These are phyloP conservation scores for Prochilodus magdalenae DNA, from an alignment of 2,113 vertebrate genomes.

Conservation along the genomic window DNA sequence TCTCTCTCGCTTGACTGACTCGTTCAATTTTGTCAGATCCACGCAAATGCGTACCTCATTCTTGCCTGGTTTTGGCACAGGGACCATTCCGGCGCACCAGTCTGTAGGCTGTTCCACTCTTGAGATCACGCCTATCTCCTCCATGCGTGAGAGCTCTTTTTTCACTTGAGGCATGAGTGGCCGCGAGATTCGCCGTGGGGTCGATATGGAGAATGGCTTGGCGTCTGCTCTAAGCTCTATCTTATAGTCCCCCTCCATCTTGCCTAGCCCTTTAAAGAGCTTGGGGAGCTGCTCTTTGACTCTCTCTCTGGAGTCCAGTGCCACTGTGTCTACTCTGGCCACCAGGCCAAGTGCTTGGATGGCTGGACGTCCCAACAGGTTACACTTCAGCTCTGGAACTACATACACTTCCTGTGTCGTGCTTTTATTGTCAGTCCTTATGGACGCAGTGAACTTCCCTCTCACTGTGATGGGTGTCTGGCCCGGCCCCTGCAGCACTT, in stretches of 20 bases:
- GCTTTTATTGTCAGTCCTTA: neutral
- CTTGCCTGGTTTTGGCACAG: neutral
- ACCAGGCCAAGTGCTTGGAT: slow-evolving; percentile 1
- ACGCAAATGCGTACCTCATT: slow-evolving; percentile 23
- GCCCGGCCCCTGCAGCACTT: too few relatives aligned
- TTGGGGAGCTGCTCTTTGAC: slow-evolving; percentile 6
- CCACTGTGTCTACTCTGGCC: neutral
- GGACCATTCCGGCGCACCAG: slow-evolving; percentile 2
- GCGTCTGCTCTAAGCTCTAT: slow-evolving; percentile 22
- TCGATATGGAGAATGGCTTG: slow-evolving; percentile 18
- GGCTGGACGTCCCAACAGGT: neutral
- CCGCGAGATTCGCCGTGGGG: slow-evolving; percentile 1
- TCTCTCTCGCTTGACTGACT: slow-evolving; percentile 19
- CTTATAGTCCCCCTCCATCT: slow-evolving; percentile 20
- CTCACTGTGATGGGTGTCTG: too few relatives aligned
- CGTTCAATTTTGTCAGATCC: slow-evolving; percentile 36
- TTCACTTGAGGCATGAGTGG: slow-evolving; percentile 37
- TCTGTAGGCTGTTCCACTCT: slow-evolving; percentile 24
- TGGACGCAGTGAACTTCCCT: too few relatives aligned
- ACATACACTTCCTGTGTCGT: slow-evolving; percentile 11
- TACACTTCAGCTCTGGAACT: neutral
- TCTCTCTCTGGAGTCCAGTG: neutral
- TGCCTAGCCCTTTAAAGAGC: neutral
- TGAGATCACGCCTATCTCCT: slow-evolving; percentile 19
- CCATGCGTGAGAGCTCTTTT: slow-evolving; percentile 9